A percentile compares a stretch with the other conserved stretches of the same genome.
Evolutionary conservation across 2,888 invertebrate species (phyloP).

Genomic region (Thera obeliscata): DNA sequence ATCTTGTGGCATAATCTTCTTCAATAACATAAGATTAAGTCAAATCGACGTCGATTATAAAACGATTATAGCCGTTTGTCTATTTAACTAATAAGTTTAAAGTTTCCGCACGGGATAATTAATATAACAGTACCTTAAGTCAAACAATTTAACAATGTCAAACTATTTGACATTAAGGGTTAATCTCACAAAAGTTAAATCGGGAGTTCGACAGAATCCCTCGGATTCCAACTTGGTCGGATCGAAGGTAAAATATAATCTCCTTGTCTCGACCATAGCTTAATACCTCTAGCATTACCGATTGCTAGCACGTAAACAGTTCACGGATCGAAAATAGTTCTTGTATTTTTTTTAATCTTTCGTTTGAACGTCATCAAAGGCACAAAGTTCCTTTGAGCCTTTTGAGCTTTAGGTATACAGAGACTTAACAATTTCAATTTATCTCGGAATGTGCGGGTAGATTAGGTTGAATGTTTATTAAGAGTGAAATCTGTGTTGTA

Average conservation of each 20-base stretch:
- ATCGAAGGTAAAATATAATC: conserved; percentile 57
- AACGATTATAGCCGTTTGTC: background rate
- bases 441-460: conserved; percentile 41
- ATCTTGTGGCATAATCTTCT: no score
- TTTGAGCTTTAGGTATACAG: conserved; percentile 3
- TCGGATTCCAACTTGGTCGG: conserved; percentile 54
- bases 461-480: conserved; percentile 53
- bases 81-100: conserved; percentile 1
- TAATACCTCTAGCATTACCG: conserved; percentile 27
- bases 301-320: conserved; percentile 43
- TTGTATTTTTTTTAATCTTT: conserved; percentile 18
- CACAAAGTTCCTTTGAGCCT: background rate
- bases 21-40: background rate
- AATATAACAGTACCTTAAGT: conserved; percentile 48
- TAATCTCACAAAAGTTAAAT: conserved; percentile 55
- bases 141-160: conserved; percentile 31
- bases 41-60: background rate
- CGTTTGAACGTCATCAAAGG: conserved; percentile 12
- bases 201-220: conserved; percentile 50
- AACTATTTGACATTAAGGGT: conserved; percentile 50
- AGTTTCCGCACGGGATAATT: conserved; percentile 44
- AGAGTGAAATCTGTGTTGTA: conserved; percentile 57
- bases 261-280: conserved; percentile 50
- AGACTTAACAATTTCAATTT: conserved; percentile 39
- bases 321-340: conserved; percentile 36